Base-by-base conservation (phyloP, 2,797 vertebrate genomes). In the Sandelia bainsii region DNA sequence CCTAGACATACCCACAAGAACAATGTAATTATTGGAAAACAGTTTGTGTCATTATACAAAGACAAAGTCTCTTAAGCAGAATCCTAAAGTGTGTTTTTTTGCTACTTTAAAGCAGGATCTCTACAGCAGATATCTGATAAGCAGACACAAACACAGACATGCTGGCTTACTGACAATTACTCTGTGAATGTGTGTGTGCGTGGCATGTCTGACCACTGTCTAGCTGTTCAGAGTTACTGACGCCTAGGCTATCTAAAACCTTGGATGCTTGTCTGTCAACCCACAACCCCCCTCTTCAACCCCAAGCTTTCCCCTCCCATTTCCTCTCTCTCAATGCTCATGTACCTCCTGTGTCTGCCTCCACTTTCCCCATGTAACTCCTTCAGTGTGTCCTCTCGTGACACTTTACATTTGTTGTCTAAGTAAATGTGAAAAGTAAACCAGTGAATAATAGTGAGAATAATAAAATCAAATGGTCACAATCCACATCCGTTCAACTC, bases 191-290 rank as follows among this genome's bases (percentile, higher is more conserved):
- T 48, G 23, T 51, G 44, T 52, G 19, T 72, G 13, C n/a, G 51
- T 37, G 44, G 50, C 45, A 53, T 57, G 87, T 85, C 63, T 81
- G 85, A 86, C 82, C 60, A 57, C 77, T 27, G 87, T 86, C 84
- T 84, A 72, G 72, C 51, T 63, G 50, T 73, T 29, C 50, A 8
- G 70, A 82, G 72, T 73, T 68, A 80, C 85, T 75, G 90, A 91
- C 89, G 88, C 90, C 90, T 71, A 34, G 32, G 79, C 80, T 90
- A 91, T 93, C 90, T 87, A 46, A 72, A 80, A 61, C 62, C 60
- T 53, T 70, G 65, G 74, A 76, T 69, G 46, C 67, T 78, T 34
- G 54, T 82, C 61, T 68, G 58, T 77, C 63, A 70, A 69, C 39
- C 75, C 37, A 66, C 17, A 59, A 25, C 29, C 54, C 59, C 39